Evolutionary conservation across 2,797 vertebrate genomes (phyloP), one percentile per base, ranked within the genome.

Genomic region (Petrocephalus sullivani): DNA sequence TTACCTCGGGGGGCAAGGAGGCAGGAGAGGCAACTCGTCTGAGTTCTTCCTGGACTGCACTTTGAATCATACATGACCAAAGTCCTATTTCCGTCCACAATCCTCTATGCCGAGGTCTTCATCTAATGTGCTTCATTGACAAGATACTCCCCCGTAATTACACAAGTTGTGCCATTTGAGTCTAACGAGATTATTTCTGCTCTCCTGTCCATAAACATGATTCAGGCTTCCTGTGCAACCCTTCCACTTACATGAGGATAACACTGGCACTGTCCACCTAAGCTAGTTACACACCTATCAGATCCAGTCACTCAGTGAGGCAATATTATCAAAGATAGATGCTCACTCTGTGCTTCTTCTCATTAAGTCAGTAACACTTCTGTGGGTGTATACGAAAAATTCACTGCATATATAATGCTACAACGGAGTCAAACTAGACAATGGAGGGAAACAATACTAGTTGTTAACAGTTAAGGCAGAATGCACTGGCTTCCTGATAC

Each of bases 381-480:
- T 54, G 53, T 60, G 16, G 28, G 56, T 16, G n/a, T 57, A 57
- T 23, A 41, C 37, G 56, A n/a, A 86, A 60, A 19, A 86, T 23
- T 9, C n/a, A 51, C 8, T 83, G 81, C 81, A 83, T 83, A 7
- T 58, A 60, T 57, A 16, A 56, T 85, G 23, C 23, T 54, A 58
- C 23, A 85, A 58, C 53, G 28, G 46, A 53, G 19, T 21, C 33
- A 87, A 88, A 71, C 23, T 37, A 58, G 33, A 16, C 9, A 88
- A 46, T 37, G 16, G 28, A 64, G n/a, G 1, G 21, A 9, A 75
- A 67, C 21, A 21, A 71, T 58, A 64, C 28, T 53, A 78, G 58
- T 84, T 19, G 12, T 37, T 41, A 23, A 56, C 14, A 85, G 28
- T 86, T 86, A 86, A 86, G 81, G 58, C 81, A 88, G 54, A 88